Base-by-base conservation (phyloP, 2,888 invertebrate genomes). In the Pristionchus arcanus region DNA sequence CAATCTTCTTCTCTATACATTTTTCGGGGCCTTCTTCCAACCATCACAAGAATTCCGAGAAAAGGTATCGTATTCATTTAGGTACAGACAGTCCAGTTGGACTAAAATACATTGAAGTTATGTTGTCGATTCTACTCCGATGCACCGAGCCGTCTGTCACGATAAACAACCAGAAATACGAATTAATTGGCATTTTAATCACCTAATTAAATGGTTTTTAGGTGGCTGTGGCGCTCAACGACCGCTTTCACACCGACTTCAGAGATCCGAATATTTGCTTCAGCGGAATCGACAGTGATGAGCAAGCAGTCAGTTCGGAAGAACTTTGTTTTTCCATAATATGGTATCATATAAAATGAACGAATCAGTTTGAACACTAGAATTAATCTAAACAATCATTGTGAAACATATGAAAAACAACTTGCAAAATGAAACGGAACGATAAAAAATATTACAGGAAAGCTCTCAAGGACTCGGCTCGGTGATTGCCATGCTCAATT, bases 221-320 rank as follows among this genome's bases (percentile, higher is more conserved):
- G 59, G 59, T 25, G 3, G 77, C 77, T 21, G 21, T 42, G 3
- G 77, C 53, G 4, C 13, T 49, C 81, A 81, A 81, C 28, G 81
- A 42, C 21, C 81, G 81, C 21, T 81, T 81, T n/a, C n/a, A 81
- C 13, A 81, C 81, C n/a, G 81, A 81, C n/a, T 81, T 81, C 49
- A 49, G 81, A 11, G 49, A 81, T 81, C 34, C 81, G 21, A 42
- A 81, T n/a, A 49, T 81, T 25, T 53, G 49, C 13, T 11, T 81
- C 28, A 81, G 49, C 19, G 81, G 81, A 81, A 28, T 81, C n/a
- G 81, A 81, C 28, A 2, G 11, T 1, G 28, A 49, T 0, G 81
- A 81, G 42, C 42, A 49, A 49, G 42, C 42, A 9, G 42, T 49
- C 9, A 49, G 42, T 49, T 49, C 42, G 9, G 42, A 13, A 49